Evolutionary conservation across 2,797 vertebrate genomes (phyloP), one percentile per base, ranked within the genome.

Genomic region (Parauchenoglanis ngamensis): DNA sequence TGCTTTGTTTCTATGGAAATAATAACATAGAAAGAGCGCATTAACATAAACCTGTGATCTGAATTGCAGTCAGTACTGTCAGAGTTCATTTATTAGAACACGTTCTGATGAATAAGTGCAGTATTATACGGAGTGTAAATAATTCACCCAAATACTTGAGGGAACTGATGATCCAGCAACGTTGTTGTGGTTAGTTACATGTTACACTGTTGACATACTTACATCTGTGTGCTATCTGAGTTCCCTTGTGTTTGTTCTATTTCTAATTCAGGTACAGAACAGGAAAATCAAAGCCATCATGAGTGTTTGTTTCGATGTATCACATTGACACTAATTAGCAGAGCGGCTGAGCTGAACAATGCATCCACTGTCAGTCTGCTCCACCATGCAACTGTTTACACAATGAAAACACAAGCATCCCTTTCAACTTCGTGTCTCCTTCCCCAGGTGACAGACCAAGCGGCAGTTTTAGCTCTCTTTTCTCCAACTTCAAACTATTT

Each of bases 391-490:
- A 83, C n/a, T 54, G 19, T 79, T 87, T 25, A 19, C 70, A 68
- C 21, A 54, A 46, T 10, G 2, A 46, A 13, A 80, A 81, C 52
- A 70, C 56, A 70, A 84, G 89, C 88, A 87, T 90, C 87, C 28
- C 89, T 85, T 81, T 88, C 67, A 88, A 86, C 80, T 87, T 75
- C 77, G 75, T 92, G 87, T 70, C 19, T 90, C 89, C 87, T 35
- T 85, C 56, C 46, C 59, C 63, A 59, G 57, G 57, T 81, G 52
- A 73, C 61, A 46, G 56, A 67, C 35, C 65, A 35, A 57, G 23
- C 31, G 67, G 10, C 15, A 7, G 7, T 59, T 90, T 5, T 12
- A 79, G 79, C 76, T 54, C 85, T 40, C 81, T 85, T 63, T 31
- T 72, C 75, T 84, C 61, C 40, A 83, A 40, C 40, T 65, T 52